Conservation (phyloP, 1,140 invertebrate genomes). For the Pristionchus pacificus region DNA sequence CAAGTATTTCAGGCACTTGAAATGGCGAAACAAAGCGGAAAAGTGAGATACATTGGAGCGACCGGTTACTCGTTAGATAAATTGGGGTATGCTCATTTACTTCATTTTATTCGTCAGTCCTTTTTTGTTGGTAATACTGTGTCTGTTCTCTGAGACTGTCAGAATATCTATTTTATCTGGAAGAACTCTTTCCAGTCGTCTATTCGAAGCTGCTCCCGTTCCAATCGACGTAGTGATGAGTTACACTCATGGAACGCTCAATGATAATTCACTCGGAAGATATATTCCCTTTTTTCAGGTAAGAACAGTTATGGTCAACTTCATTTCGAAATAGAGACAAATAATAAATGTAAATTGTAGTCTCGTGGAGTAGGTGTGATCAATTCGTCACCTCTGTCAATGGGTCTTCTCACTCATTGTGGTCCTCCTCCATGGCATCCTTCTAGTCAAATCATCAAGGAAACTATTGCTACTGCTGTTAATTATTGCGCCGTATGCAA, state of each 20-base stretch:
- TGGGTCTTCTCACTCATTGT: conserved; percentile 75
- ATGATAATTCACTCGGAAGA: conserved; percentile 72
- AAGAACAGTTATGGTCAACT: conserved; percentile 24
- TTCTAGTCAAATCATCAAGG: conserved; percentile 68
- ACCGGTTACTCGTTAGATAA: conserved; percentile 77
- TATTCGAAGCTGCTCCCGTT: conserved; percentile 68
- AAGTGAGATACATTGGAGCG: conserved; percentile 77
- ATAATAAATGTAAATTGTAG: conserved; percentile 59
- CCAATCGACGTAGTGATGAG: conserved; percentile 72
- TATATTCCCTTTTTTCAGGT: conserved; percentile 75
- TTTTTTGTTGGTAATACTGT: too few relatives aligned
- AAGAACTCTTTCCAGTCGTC: conserved; percentile 59
- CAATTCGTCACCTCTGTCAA: conserved; percentile 73
- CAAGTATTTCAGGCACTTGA: conserved; percentile 63
- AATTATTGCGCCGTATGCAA: conserved; percentile 58
- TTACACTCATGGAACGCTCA: conserved; percentile 74
- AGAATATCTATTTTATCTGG: conserved; percentile 3
- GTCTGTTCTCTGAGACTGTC: too few relatives aligned
- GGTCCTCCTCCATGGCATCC: conserved; percentile 80
- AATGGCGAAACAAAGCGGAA: conserved; percentile 70
- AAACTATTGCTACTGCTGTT: conserved; percentile 59
- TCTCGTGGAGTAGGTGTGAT: conserved; percentile 72
- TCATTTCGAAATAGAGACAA: not conserved
- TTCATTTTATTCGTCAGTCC: too few relatives aligned
- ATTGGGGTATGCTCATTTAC: conserved; percentile 34